Evolutionary conservation across 1,140 invertebrate species (phyloP).

Genomic region (Microplitis demolitor): DNA sequence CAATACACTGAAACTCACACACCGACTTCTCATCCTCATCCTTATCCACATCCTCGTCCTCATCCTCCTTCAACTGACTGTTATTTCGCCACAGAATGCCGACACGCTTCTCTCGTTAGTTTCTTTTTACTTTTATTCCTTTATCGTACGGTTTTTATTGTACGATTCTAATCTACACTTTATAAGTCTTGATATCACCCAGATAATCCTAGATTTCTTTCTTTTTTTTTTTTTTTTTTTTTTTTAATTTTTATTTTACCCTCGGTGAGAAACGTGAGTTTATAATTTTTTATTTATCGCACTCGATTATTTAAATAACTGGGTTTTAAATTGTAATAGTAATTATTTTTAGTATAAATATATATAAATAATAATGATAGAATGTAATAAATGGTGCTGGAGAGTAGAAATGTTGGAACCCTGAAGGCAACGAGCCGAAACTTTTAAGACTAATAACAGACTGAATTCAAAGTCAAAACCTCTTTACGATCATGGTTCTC

Average conservation of each 20-base stretch:
- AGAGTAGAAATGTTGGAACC: slow-evolving; percentile 41
- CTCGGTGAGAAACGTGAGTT: too few relatives aligned
- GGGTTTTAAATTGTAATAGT: too few relatives aligned
- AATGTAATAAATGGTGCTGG: slow-evolving; percentile 9
- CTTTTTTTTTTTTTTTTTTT: too few relatives aligned
- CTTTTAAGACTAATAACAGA: slow-evolving; percentile 12
- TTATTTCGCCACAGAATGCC: slow-evolving; percentile 14
- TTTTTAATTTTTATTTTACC: slow-evolving; percentile 6
- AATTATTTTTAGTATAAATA: too few relatives aligned
- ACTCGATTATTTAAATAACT: too few relatives aligned
- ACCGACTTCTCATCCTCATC: slow-evolving; percentile 30
- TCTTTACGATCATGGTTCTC: slow-evolving; percentile 59
- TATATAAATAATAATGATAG: too few relatives aligned
- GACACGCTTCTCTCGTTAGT: slow-evolving; percentile 15
- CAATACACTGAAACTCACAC: slow-evolving; percentile 50
- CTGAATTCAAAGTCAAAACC: background rate
- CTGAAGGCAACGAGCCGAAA: background rate
- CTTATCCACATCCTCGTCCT: slow-evolving; percentile 13
- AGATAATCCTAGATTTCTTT: slow-evolving; percentile 41
- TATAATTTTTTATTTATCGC: too few relatives aligned
- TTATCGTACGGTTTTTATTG: slow-evolving; percentile 20
- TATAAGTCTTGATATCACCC: slow-evolving; percentile 38
- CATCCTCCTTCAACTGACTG: background rate
- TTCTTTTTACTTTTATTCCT: slow-evolving; percentile 21
- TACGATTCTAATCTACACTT: slow-evolving; percentile 45